Evolutionary conservation across 2,113 vertebrate species (phyloP).

Genomic region (Deroptyus accipitrinus): DNA sequence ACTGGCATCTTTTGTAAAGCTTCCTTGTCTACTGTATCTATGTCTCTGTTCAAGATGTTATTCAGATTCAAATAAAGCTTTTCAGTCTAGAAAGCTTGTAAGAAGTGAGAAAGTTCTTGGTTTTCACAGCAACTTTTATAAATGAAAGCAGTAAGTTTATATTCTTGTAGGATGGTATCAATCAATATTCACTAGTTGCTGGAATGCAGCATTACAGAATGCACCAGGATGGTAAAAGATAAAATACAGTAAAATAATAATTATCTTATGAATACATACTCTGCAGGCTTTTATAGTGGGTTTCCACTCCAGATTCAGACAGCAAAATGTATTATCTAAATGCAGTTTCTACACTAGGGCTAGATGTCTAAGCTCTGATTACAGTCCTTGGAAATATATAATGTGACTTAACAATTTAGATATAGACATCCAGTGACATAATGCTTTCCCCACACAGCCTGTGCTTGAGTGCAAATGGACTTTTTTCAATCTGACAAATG

Average conservation of each 20-base stretch:
- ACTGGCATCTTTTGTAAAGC: background rate
- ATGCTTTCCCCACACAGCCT: background rate
- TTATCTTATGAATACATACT: background rate
- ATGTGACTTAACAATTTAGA: background rate
- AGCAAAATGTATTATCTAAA: background rate
- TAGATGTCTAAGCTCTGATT: background rate
- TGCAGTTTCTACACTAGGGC: background rate
- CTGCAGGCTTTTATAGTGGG: background rate
- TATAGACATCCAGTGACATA: background rate
- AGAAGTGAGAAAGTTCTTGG: background rate
- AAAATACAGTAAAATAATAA: background rate
- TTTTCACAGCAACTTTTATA: background rate
- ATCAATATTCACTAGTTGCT: background rate
- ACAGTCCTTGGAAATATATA: background rate
- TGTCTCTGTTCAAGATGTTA: background rate
- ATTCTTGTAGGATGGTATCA: background rate
- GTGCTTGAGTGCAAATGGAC: background rate
- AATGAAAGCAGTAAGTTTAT: background rate
- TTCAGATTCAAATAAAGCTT: background rate
- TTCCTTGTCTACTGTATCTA: background rate
- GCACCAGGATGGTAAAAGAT: background rate
- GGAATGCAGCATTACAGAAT: background rate
- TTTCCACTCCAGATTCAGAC: background rate
- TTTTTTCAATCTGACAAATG: background rate
- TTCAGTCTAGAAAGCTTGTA: background rate